These are phyloP conservation scores for Drosophila kohkoa DNA, from an alignment of 1,140 invertebrate genomes.

Conservation along the genomic window DNA sequence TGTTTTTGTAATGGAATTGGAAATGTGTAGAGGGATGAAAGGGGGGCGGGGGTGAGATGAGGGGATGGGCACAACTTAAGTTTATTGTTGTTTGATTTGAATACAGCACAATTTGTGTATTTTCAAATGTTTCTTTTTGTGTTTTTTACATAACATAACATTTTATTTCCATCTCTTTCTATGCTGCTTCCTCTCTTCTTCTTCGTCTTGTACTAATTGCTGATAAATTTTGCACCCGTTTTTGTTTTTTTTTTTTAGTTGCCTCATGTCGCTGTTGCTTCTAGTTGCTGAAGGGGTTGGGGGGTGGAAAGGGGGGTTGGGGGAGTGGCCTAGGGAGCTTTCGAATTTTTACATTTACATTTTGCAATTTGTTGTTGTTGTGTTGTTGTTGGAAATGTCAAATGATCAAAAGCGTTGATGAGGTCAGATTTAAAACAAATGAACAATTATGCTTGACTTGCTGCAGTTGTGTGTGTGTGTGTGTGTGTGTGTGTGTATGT, in stretches of 20 bases:
- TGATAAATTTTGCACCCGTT: not conserved
- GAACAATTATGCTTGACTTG: constrained; percentile 35
- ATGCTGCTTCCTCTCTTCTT: not conserved
- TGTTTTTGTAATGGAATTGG: constrained; percentile 9
- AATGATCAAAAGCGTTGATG: constrained; percentile 18
- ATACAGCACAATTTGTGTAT: constrained; percentile 32
- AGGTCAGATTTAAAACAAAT: constrained; percentile 41
- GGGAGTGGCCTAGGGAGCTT: not conserved
- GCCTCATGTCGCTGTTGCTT: constrained; percentile 20
- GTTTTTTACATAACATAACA: constrained; percentile 22
- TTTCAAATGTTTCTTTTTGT: not conserved
- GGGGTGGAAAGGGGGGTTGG: not conserved
- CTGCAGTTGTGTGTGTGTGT: constrained; percentile 30
- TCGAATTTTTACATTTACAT: constrained; percentile 30
- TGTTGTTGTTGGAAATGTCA: constrained; percentile 7
- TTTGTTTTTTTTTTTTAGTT: not conserved
- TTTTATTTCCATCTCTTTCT: not conserved
- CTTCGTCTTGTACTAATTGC: not conserved
- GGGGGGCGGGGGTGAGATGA: too few relatives aligned
- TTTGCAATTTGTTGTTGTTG: not conserved
- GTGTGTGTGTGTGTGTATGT: constrained; percentile 7
- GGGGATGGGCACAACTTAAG: not conserved
- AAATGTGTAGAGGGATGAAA: not conserved
- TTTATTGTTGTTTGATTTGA: constrained; percentile 2
- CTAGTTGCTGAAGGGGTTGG: not conserved